phyloP scores from a whole-genome alignment of 2,113 vertebrate genomes.

The Entelurus aequoreus region DNA sequence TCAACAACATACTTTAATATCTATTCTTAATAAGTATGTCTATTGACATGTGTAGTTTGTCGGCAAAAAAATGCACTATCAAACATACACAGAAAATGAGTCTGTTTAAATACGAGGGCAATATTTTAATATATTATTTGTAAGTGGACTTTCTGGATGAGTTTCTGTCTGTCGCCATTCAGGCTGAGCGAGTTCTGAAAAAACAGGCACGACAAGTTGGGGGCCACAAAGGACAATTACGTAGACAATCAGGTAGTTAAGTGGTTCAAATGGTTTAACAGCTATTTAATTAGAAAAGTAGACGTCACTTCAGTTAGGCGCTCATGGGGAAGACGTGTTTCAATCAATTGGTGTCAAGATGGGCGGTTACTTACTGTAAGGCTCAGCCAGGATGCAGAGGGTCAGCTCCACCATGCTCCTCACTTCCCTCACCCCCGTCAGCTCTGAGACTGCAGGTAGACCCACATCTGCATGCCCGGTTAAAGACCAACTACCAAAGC shows the following conservation, averaged over 20 bases:
- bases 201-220: background rate
- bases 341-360: background rate
- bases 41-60: too few relatives aligned
- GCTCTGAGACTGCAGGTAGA: constrained; percentile 76
- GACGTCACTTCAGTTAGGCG: background rate
- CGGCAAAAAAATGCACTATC: too few relatives aligned
- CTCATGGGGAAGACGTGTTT: background rate
- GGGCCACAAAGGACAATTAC: background rate
- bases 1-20: background rate
- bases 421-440: constrained; percentile 83
- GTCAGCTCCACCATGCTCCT: constrained; percentile 84
- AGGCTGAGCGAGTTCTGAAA: background rate
- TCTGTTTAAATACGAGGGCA: too few relatives aligned
- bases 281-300: background rate
- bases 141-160: background rate
- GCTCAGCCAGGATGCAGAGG: constrained; percentile 80
- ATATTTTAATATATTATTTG: too few relatives aligned
- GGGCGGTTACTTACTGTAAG: constrained; percentile 75
- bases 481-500: constrained; percentile 40
- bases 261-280: background rate
- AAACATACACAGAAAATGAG: too few relatives aligned
- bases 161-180: background rate
- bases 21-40: too few relatives aligned
- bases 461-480: constrained; percentile 73
- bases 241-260: background rate